Evolutionary conservation across 2,888 invertebrate genomes (phyloP).

Genomic region (Adela reaumurella): DNA sequence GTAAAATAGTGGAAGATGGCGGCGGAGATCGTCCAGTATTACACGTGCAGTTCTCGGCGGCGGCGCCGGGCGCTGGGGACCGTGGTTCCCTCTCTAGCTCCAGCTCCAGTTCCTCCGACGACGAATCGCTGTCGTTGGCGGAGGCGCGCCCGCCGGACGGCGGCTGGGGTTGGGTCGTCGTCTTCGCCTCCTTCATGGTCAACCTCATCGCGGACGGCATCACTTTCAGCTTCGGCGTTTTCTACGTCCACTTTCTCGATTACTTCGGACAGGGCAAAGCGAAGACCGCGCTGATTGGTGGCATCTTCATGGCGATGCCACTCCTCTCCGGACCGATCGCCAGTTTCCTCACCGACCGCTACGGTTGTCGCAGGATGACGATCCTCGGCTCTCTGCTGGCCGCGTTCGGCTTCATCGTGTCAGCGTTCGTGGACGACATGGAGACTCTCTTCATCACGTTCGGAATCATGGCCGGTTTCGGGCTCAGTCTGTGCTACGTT

Average conservation of each 20-base stretch:
- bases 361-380: slow-evolving; percentile 77
- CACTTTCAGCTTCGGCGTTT: slow-evolving; percentile 88
- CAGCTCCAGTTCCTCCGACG: slow-evolving; percentile 55
- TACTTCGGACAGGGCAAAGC: slow-evolving; percentile 83
- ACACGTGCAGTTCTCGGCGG: slow-evolving; percentile 60
- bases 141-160: slow-evolving; percentile 80
- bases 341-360: slow-evolving; percentile 76
- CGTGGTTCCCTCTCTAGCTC: slow-evolving; percentile 29
- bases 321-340: slow-evolving; percentile 82
- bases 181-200: slow-evolving; percentile 83
- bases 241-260: slow-evolving; percentile 80
- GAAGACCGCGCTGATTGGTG: slow-evolving; percentile 87
- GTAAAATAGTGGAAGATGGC: slow-evolving; percentile 9
- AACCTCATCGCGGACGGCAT: slow-evolving; percentile 91
- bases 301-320: slow-evolving; percentile 89
- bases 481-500: slow-evolving; percentile 81
- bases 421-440: slow-evolving; percentile 72
- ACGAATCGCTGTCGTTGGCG: slow-evolving; percentile 59
- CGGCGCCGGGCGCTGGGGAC: slow-evolving; percentile 34
- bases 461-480: slow-evolving; percentile 80
- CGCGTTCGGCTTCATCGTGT: slow-evolving; percentile 71
- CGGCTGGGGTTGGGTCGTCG: slow-evolving; percentile 92
- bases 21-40: slow-evolving; percentile 32
- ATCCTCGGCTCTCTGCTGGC: slow-evolving; percentile 76
- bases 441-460: slow-evolving; percentile 77